Conservation (phyloP, 2,888 invertebrate species). For the Leptopilina drosophilae region DNA sequence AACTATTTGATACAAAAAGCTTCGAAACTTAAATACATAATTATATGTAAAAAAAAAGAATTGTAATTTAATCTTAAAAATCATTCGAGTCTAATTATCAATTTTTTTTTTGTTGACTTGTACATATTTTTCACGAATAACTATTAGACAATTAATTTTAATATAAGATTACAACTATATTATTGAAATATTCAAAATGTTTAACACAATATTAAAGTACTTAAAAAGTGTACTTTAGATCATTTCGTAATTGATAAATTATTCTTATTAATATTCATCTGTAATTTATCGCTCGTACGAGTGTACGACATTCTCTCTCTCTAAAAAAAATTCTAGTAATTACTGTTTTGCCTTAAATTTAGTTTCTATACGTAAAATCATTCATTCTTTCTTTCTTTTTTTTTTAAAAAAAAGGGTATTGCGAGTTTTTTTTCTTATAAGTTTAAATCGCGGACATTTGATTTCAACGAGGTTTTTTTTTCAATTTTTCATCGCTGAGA, state of each 20-base stretch:
- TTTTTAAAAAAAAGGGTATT: conserved; percentile 17
- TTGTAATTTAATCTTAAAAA: conserved; percentile 1
- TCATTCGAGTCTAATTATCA: neutral
- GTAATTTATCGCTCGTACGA: neutral
- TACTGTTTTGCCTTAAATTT: conserved; percentile 46
- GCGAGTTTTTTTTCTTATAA: conserved; percentile 25
- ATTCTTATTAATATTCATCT: conserved; percentile 6
- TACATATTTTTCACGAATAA: conserved; percentile 21
- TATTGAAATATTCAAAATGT: neutral
- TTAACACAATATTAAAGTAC: conserved; percentile 15
- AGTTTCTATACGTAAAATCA: conserved; percentile 39
- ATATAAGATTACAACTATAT: neutral
- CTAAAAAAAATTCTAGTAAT: conserved; percentile 41
- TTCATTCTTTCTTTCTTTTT: neutral
- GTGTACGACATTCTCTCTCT: conserved; percentile 4
- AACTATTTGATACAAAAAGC: conserved; percentile 51
- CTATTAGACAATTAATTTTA: neutral
- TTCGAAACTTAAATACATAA: neutral
- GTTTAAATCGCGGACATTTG: conserved; percentile 47
- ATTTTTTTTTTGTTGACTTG: neutral
- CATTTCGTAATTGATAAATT: neutral
- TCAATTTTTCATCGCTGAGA: conserved; percentile 51
- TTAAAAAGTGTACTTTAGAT: conserved; percentile 20
- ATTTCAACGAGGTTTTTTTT: conserved; percentile 25
- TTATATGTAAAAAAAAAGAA: conserved; percentile 23